Evolutionary conservation across 2,113 vertebrate genomes (phyloP).

Genomic region (Ifrita kowaldi): DNA sequence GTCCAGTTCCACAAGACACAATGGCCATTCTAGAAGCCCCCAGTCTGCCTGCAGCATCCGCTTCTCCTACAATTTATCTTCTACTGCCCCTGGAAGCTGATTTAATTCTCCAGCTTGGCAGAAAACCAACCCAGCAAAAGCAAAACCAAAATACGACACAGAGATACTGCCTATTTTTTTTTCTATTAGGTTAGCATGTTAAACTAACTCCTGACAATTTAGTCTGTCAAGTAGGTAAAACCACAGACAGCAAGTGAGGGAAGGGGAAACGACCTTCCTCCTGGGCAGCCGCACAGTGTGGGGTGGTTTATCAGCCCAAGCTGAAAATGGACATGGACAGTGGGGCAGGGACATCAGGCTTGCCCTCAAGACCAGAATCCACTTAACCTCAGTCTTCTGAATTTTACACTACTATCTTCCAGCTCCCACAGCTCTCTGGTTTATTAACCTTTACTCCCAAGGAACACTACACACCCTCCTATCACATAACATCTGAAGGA

Average conservation of each 20-base stretch:
- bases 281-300: accelerated
- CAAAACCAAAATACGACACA: neutral
- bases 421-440: neutral
- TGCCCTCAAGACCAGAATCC: neutral
- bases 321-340: neutral
- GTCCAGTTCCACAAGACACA: neutral
- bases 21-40: neutral
- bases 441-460: neutral
- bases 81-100: neutral
- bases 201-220: constrained; percentile 1
- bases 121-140: neutral
- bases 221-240: neutral
- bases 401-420: neutral
- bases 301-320: neutral
- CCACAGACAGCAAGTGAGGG: neutral
- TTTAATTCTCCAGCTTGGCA: neutral
- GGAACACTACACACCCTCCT: neutral
- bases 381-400: neutral
- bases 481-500: neutral
- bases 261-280: neutral
- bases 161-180: neutral
- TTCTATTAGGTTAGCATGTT: neutral
- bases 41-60: neutral
- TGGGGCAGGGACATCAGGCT: neutral
- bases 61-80: neutral